Evolutionary conservation across 1,140 invertebrate genomes (phyloP), one percentile per base, ranked within the genome.

Genomic region (Grapholita molesta): DNA sequence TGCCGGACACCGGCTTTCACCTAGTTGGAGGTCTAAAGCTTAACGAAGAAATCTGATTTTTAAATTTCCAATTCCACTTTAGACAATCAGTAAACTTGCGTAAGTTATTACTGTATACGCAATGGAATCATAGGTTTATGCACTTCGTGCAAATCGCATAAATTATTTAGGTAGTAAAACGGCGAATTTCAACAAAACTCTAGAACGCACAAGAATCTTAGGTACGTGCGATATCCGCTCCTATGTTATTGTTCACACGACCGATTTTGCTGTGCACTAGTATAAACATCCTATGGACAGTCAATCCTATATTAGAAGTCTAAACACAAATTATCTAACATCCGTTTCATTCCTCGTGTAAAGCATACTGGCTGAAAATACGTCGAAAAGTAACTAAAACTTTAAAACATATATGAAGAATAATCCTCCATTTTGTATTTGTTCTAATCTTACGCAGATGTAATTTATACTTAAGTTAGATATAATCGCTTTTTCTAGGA

Each of bases 81-180:
- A 33, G 6, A 2, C 12, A 38, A 38, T 21, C 42, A 21, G 8
- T 48, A 21, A 48, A 18, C 42, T 8, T 48, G 15, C 15, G 21
- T 48, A 48, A 48, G 42, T 48, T 48, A 48, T n/a, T 21, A 21
- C 35, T 38, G 35, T 21, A 48, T 48, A 48, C 7, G 18, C 42
- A 9, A 48, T 48, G 7, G 15, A 48, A 48, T 48, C 42, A 48
- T 48, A 48, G 15, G 42, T 48, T 48, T 48, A 21, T 48, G 42
- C 18, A 48, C 6, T 21, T 9, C 42, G 0, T 8, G 18, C 42
- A 48, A 48, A 48, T 21, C 42, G 42, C 9, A 48, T 48, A 61
- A 61, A 28, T 61, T 61, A 61, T 61, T 61, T 61, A 61, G 55
- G 55, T 32, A 61, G n/a, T 61, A 61, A 61, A 61, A 61, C 55